A percentile compares a stretch with the other conserved stretches of the same genome.
These are phyloP conservation scores for Gephyroberyx darwinii DNA, from an alignment of 2,797 vertebrate species.

Conservation along the genomic window DNA sequence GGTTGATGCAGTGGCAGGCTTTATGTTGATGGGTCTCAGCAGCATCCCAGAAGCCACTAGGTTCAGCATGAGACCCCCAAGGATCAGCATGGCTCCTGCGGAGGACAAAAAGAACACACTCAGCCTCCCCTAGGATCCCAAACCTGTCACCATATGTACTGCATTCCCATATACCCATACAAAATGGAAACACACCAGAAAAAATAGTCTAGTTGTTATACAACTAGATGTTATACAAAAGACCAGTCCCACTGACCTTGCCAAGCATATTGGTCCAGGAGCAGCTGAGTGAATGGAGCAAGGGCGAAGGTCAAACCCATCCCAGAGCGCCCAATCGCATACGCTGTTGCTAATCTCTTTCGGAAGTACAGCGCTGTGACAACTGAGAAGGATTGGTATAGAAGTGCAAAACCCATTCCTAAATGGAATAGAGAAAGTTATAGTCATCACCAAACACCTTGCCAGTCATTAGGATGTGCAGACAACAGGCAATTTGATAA, in stretches of 20 bases:
- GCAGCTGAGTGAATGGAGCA: conserved; percentile 89
- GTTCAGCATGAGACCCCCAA: conserved; percentile 91
- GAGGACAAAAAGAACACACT: conserved; percentile 26
- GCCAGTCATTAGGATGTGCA: conserved; percentile 13
- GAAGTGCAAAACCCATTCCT: conserved; percentile 90
- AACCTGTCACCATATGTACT: background rate
- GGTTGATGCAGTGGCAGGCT: conserved; percentile 42
- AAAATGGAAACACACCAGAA: conserved; percentile 4
- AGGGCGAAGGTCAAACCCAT: conserved; percentile 94
- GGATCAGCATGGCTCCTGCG: conserved; percentile 89
- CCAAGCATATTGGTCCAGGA: conserved; percentile 90
- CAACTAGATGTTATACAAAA: background rate
- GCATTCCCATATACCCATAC: background rate
- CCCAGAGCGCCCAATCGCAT: conserved; percentile 89
- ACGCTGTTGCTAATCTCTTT: conserved; percentile 85
- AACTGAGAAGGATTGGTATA: conserved; percentile 91
- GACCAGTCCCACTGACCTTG: conserved; percentile 81
- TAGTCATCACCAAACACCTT: background rate
- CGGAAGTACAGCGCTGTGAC: conserved; percentile 87
- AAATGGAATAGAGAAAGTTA: conserved; percentile 14
- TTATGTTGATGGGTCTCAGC: conserved; percentile 81
- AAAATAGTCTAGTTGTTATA: background rate
- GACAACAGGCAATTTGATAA: background rate
- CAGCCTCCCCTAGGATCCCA: background rate
- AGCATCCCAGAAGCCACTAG: conserved; percentile 92